Evolutionary conservation across 2,888 invertebrate species (phyloP), one percentile per base, ranked within the genome.

Genomic region (Callyntrura guangdongensis): DNA sequence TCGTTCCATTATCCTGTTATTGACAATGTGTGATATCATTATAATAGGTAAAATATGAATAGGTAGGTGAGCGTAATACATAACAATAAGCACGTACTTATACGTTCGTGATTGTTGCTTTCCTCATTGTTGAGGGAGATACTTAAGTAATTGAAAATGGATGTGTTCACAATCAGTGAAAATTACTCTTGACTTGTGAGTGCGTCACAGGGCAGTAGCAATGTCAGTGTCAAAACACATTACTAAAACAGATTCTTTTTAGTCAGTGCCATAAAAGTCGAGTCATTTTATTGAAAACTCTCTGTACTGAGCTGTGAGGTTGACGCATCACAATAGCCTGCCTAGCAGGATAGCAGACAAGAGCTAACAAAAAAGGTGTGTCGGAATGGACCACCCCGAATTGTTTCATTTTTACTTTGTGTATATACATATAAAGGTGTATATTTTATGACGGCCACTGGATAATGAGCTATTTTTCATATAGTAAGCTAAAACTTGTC

Each of bases 371-470:
- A 81, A 88, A 81, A 88, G 67, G 82, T 89, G 89, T 89, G 81
- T 74, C 49, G 81, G 83, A 49, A 14, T 61, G 83, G 91, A 91
- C 91, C 91, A 91, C 91, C 91, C 89, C 82, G 91, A 89, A 91
- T 91, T 91, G 91, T 91, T 91, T 91, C 91, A 74, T 61, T 69
- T 82, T 45, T n/a, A 25, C 82, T 79, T 77, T 83, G 67, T 87
- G 17, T 59, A n/a, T 17, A 69, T 17, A 69, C 67, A 69, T 20
- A 61, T 74, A 74, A 53, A 79, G 27, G 56, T 45, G 49, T 49
- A 22, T 77, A n/a, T 27, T 27, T 79, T 22, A 20, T 49, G 12
- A 14, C 53, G n/a, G n/a, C 3, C 56, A 79, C n/a, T 9, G 79
- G 79, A 79, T 56, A 79, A 79, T 79, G 79, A 67, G 72, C 67